These are phyloP conservation scores for Agriopis marginaria DNA, from an alignment of 2,888 invertebrate species.

Conservation along the genomic window DNA sequence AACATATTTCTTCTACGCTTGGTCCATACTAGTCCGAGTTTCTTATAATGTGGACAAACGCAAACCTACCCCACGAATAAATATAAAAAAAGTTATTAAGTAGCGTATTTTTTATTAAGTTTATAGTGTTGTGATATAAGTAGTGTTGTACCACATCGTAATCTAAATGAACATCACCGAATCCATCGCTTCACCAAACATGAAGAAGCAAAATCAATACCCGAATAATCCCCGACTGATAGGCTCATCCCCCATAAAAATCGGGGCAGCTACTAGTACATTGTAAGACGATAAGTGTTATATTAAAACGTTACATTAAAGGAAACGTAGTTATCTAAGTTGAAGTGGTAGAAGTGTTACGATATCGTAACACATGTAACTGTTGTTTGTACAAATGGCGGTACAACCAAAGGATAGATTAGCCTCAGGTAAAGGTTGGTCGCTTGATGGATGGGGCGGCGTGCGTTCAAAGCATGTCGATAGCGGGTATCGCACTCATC, in stretches of 20 bases:
- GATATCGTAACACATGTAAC: conserved; percentile 82
- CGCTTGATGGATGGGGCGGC: conserved; percentile 83
- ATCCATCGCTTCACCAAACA: conserved; percentile 16
- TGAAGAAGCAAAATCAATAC: conserved; percentile 29
- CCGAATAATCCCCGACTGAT: conserved; percentile 33
- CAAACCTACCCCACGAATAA: too few species aligned
- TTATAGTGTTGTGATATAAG: neutral
- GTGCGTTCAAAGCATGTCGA: conserved; percentile 79
- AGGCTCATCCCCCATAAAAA: conserved; percentile 48
- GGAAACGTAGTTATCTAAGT: conserved; percentile 74
- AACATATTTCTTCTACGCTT: neutral
- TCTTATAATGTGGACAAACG: neutral
- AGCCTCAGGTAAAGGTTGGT: conserved; percentile 60
- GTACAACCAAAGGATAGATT: conserved; percentile 77
- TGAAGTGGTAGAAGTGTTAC: conserved; percentile 75
- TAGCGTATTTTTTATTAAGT: too few species aligned
- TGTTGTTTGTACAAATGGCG: conserved; percentile 74
- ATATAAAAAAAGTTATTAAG: too few species aligned
- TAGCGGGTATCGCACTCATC: conserved; percentile 74
- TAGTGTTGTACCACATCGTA: neutral
- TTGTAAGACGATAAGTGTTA: conserved; percentile 55
- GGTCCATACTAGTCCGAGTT: too few species aligned
- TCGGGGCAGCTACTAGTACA: conserved; percentile 49
- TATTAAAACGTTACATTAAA: conserved; percentile 65
- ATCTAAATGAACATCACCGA: conserved; percentile 15